phyloP scores from a whole-genome alignment of 2,113 vertebrate species.

The Brachyhypopomus gauderio region DNA sequence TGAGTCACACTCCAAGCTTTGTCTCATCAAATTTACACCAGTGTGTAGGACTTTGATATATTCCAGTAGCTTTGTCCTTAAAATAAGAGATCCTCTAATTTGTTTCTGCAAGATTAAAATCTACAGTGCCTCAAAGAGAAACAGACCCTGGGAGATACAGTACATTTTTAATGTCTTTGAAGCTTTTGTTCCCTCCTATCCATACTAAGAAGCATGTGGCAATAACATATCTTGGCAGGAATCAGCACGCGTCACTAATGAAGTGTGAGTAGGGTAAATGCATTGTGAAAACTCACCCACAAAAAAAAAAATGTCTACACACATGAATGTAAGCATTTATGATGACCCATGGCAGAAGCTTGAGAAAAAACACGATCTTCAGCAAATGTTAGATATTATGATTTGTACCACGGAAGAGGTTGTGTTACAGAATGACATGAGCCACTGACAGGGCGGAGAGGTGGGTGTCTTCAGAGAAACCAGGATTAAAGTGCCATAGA shows the following conservation, averaged over 20 bases:
- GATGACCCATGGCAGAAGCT: constrained; percentile 6
- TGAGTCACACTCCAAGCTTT: not conserved
- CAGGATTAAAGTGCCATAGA: constrained; percentile 57
- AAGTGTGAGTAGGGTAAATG: constrained; percentile 21
- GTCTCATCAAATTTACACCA: constrained; percentile 16
- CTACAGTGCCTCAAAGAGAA: constrained; percentile 23
- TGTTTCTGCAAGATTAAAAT: constrained; percentile 23
- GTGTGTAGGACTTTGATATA: constrained; percentile 28
- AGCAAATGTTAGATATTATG: constrained; percentile 36
- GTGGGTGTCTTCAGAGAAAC: constrained; percentile 46
- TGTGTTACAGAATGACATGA: constrained; percentile 40
- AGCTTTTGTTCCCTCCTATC: constrained; percentile 7
- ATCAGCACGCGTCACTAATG: constrained; percentile 26
- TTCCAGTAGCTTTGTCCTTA: constrained; percentile 19
- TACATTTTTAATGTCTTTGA: constrained; percentile 28
- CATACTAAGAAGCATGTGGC: constrained; percentile 3
- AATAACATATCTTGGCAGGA: constrained; percentile 28
- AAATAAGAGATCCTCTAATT: constrained; percentile 20
- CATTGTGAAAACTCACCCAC: not conserved
- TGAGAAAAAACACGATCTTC: constrained; percentile 29
- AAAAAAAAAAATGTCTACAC: not conserved
- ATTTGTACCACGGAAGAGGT: constrained; percentile 40
- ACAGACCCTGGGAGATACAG: not conserved
- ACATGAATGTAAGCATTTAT: not conserved
- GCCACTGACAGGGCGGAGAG: constrained; percentile 24